These are phyloP conservation scores for Beaufortia kweichowensis DNA, from an alignment of 2,113 vertebrate genomes.

Conservation along the genomic window DNA sequence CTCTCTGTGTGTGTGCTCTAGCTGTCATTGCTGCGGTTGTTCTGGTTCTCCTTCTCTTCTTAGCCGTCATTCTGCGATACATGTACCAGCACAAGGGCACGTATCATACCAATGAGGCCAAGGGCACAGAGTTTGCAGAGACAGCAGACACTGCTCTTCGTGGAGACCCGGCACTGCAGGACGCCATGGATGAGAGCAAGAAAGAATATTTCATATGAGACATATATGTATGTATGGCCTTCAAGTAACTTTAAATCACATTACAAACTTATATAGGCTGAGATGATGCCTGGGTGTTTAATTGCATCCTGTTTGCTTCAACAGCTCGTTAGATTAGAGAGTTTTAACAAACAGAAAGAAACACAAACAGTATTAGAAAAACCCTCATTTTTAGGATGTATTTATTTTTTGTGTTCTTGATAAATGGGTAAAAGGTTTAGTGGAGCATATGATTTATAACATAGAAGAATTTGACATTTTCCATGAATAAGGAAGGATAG, in stretches of 20 bases:
- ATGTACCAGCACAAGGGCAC: constrained; percentile 84
- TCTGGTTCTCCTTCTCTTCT: constrained; percentile 76
- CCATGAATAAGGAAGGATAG: too few relatives aligned
- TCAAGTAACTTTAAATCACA: not conserved
- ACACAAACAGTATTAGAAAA: not conserved
- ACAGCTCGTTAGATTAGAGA: not conserved
- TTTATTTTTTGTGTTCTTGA: not conserved
- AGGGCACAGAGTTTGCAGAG: constrained; percentile 84
- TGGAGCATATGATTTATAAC: not conserved
- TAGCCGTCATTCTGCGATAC: constrained; percentile 76
- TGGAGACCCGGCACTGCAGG: constrained; percentile 78
- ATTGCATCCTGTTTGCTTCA: constrained; percentile 8
- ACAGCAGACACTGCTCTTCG: constrained; percentile 77
- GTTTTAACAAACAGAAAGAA: not conserved
- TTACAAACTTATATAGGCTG: not conserved
- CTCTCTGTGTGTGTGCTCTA: constrained; percentile 49
- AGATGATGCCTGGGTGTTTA: not conserved
- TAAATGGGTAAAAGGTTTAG: not conserved
- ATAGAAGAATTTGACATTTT: too few relatives aligned
- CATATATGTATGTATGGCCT: not conserved
- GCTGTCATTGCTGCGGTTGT: constrained; percentile 77
- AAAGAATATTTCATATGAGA: constrained; percentile 90
- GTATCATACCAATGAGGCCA: constrained; percentile 87
- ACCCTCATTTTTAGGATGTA: not conserved
- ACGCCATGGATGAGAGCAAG: constrained; percentile 77